These are phyloP conservation scores for Heteropelma amictum DNA, from an alignment of 2,888 invertebrate species.

Conservation along the genomic window DNA sequence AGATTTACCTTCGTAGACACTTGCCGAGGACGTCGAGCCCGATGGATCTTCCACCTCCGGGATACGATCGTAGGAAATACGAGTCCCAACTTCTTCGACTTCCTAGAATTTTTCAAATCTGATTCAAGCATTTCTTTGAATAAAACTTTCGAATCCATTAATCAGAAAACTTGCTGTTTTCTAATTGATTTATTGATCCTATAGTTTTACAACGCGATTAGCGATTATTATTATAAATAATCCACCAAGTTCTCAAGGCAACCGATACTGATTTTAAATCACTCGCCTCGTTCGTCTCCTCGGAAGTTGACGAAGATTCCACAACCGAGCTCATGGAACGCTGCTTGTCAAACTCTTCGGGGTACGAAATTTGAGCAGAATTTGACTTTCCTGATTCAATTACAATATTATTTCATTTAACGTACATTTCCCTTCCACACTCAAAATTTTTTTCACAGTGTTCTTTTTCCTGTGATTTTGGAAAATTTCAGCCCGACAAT, in stretches of 20 bases:
- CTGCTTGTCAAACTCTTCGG: slow-evolving; percentile 57
- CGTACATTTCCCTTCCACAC: neutral
- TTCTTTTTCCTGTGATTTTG: too few relatives aligned
- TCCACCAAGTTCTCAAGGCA: neutral
- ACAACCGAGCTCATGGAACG: slow-evolving; percentile 52
- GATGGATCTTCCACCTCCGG: slow-evolving; percentile 12
- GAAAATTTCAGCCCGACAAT: too few relatives aligned
- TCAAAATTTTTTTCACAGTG: too few relatives aligned
- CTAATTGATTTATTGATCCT: neutral
- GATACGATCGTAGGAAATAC: slow-evolving; percentile 35
- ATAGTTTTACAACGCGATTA: too few relatives aligned
- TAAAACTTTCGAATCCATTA: neutral
- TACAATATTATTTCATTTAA: neutral
- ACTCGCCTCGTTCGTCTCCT: slow-evolving; percentile 44
- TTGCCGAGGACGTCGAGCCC: slow-evolving; percentile 5
- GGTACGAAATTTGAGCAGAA: slow-evolving; percentile 58
- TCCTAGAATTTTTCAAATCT: slow-evolving; percentile 17
- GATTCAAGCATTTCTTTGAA: neutral
- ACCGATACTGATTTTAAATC: too few relatives aligned
- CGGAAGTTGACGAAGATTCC: slow-evolving; percentile 49
- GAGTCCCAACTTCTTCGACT: slow-evolving; percentile 28
- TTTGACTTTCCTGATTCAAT: slow-evolving; percentile 60
- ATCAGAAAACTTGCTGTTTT: neutral
- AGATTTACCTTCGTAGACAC: neutral
- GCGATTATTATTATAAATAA: neutral